Conservation (phyloP, 2,797 vertebrate genomes). For the Alfaro cultratus region DNA sequence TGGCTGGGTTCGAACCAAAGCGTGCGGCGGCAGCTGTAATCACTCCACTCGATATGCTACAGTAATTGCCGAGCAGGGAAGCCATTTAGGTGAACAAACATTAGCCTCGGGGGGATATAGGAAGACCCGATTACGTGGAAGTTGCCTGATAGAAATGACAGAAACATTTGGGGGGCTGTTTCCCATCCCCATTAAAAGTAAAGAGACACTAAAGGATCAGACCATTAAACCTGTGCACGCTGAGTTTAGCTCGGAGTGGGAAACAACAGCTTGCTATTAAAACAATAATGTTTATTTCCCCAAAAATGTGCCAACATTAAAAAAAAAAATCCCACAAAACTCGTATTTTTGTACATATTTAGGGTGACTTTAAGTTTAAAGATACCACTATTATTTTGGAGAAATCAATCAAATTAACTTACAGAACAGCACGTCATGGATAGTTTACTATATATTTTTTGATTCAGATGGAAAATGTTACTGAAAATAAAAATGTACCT, state of each 20-base stretch:
- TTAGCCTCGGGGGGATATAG: conserved; percentile 50
- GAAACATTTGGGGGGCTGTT: conserved; percentile 8
- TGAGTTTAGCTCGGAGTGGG: background rate
- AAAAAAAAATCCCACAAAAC: background rate
- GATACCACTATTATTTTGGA: background rate
- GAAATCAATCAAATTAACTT: background rate
- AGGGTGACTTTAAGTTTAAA: background rate
- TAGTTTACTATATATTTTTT: background rate
- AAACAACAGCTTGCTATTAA: background rate
- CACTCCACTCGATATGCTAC: conserved; percentile 47
- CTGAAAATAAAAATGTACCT: background rate
- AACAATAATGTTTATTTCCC: background rate
- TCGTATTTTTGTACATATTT: background rate
- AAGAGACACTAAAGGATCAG: conserved; percentile 2
- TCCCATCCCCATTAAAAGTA: background rate
- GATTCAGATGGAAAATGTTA: background rate
- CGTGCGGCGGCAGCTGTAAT: conserved; percentile 60
- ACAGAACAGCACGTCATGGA: background rate
- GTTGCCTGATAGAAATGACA: conserved; percentile 24
- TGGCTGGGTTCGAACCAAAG: conserved; percentile 61
- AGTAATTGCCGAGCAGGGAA: conserved; percentile 58
- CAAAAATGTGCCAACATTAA: background rate
- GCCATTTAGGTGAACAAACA: conserved; percentile 69
- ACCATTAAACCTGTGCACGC: conserved; percentile 4
- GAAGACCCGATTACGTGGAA: conserved; percentile 37